Evolutionary conservation across 2,888 invertebrate species (phyloP), one percentile per base, ranked within the genome.

Genomic region (Crocallis elinguaria): DNA sequence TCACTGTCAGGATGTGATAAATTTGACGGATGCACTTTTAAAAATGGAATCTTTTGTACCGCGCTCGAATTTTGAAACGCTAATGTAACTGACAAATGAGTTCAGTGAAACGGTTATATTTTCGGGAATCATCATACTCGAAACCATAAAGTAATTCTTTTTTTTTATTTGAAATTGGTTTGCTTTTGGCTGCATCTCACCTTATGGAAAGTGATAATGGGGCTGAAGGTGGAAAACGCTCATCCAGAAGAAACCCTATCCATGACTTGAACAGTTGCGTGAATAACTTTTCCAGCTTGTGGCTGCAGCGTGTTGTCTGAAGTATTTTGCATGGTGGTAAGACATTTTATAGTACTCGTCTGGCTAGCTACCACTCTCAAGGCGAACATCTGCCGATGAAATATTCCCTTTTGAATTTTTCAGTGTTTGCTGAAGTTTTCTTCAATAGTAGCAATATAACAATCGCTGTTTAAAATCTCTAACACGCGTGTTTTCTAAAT

Each of bases 1-100:
- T 75, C 69, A 73, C 66, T 73, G 77, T 71, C 79, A 66, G 49
- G 53, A 39, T 59, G 72, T 71, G 73, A 73, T 73, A 71, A 72
- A 73, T 75, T 60, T 75, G 75, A 72, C 73, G 69, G 63, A 48
- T 57, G 42, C 62, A 60, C 32, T 63, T 51, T 66, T 66, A 50
- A 51, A 57, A 66, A 62, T 56, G 37, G 53, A 49, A 50, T 12
- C 36, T 41, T 59, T 61, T 54, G 44, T 38, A 39, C 35, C 32
- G 43, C 32, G 46, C 56, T 45, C 32, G 48, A 60, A 67, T 52
- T 48, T 60, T 19, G 23, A 27, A 46, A 46, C 25, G 39, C 21
- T 67, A 70, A 64, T 60, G 55, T 37, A 69, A 69, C 58, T 73
- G 78, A 76, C 70, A 70, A 74, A 79, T 74, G 64, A 64, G 61